Evolutionary conservation across 2,888 invertebrate genomes (phyloP).

Genomic region (Ichneumoninae sp.): DNA sequence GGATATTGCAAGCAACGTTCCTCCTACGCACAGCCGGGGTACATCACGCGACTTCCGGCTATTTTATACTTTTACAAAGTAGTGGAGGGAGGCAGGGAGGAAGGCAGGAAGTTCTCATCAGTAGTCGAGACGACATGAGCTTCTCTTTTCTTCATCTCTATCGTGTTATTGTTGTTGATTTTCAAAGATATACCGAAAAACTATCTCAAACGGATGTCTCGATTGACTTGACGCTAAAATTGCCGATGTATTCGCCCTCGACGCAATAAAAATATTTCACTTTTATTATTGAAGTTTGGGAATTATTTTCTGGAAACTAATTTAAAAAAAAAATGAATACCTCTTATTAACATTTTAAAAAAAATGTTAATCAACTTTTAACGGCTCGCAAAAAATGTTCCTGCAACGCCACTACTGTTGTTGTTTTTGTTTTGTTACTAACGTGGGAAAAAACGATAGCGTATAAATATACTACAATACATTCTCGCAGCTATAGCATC

Average conservation of each 20-base stretch:
- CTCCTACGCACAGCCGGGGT: conserved; percentile 43
- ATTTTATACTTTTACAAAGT: conserved; percentile 67
- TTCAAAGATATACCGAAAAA: conserved; percentile 21
- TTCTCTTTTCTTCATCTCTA: conserved; percentile 58
- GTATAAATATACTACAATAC: conserved; percentile 42
- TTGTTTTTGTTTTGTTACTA: conserved; percentile 24
- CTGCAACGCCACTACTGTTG: neutral
- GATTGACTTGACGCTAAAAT: neutral
- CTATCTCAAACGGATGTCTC: neutral
- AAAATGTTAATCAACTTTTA: neutral
- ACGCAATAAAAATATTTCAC: neutral
- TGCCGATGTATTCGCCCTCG: neutral
- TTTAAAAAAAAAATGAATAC: neutral
- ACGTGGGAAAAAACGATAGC: conserved; percentile 47
- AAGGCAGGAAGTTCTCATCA: conserved; percentile 75
- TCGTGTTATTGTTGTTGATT: conserved; percentile 28
- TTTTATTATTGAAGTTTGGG: neutral
- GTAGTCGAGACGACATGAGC: conserved; percentile 71
- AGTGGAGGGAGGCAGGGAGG: conserved; percentile 21
- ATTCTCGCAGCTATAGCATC: conserved; percentile 22
- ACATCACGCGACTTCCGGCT: conserved; percentile 73
- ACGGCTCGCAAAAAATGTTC: neutral
- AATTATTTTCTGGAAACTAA: neutral
- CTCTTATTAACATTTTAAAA: neutral
- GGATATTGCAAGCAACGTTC: conserved; percentile 35